Evolutionary conservation across 2,797 vertebrate genomes (phyloP).

Genomic region (Carapus acus): DNA sequence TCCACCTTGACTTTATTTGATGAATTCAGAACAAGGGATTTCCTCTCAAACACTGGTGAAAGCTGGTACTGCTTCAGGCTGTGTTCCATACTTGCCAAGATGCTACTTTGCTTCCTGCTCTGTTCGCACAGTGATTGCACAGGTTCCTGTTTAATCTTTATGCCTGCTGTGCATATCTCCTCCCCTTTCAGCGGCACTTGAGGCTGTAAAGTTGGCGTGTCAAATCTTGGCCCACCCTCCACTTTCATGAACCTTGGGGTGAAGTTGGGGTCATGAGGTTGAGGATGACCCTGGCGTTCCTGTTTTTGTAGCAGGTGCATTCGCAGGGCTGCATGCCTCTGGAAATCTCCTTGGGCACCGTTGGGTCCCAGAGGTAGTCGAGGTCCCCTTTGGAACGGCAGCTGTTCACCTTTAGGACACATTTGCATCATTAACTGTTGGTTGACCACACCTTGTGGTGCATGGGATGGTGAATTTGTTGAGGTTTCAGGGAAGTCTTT

Average conservation of each 20-base stretch:
- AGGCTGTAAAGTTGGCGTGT: conserved; percentile 48
- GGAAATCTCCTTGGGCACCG: conserved; percentile 73
- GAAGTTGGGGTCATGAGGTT: conserved; percentile 60
- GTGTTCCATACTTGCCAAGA: conserved; percentile 94
- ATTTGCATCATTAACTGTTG: conserved; percentile 64
- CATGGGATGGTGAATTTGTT: conserved; percentile 68
- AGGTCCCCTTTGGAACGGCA: conserved; percentile 68
- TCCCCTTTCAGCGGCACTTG: conserved; percentile 42
- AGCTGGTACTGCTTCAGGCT: conserved; percentile 87
- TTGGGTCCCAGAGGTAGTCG: conserved; percentile 65
- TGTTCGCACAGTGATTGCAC: conserved; percentile 59
- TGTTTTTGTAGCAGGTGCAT: conserved; percentile 88
- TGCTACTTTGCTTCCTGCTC: conserved; percentile 75
- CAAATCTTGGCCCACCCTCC: conserved; percentile 76
- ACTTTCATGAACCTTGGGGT: conserved; percentile 74
- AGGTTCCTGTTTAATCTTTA: conserved; percentile 68
- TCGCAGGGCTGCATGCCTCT: conserved; percentile 84
- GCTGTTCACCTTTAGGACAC: conserved; percentile 67
- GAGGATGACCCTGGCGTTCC: conserved; percentile 77
- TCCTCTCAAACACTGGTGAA: conserved; percentile 87
- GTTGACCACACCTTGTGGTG: conserved; percentile 65
- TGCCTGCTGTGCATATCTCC: conserved; percentile 61
- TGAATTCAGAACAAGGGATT: conserved; percentile 79
- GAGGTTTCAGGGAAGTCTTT: conserved; percentile 60
- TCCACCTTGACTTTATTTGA: conserved; percentile 89